phyloP scores from a whole-genome alignment of 1,140 invertebrate species.

The Zaprionus vittiger region DNA sequence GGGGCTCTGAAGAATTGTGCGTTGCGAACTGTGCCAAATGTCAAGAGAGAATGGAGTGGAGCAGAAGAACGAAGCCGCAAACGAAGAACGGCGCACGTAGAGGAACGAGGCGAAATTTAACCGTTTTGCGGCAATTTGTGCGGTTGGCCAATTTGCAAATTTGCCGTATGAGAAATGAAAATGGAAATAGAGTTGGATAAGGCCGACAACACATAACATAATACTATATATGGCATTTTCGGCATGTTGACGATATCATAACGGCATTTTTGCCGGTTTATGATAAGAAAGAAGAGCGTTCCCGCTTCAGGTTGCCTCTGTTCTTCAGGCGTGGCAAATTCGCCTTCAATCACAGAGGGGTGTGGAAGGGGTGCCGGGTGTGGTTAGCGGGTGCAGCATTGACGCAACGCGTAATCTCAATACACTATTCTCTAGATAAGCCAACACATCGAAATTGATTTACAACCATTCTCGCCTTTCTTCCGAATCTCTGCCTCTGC shows the following conservation, averaged over 20 bases:
- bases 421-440: constrained; percentile 31
- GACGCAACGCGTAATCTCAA: constrained; percentile 41
- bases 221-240: not conserved
- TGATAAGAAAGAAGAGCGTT: not conserved
- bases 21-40: constrained; percentile 38
- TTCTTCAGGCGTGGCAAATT: not conserved
- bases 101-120: constrained; percentile 22
- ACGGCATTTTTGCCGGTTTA: not conserved
- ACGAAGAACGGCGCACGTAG: constrained; percentile 14
- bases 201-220: not conserved
- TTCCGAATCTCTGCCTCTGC: not conserved
- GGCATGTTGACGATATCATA: not conserved
- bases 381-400: constrained; percentile 39
- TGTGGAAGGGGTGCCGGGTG: not conserved
- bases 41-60: constrained; percentile 1
- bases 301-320: not conserved
- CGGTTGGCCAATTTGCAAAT: constrained; percentile 28
- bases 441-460: constrained; percentile 55
- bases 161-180: constrained; percentile 20
- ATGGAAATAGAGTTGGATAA: not conserved
- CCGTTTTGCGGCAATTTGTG: constrained; percentile 44
- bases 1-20: constrained; percentile 4
- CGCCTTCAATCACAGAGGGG: not conserved
- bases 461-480: constrained; percentile 35
- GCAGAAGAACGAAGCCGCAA: not conserved